Conservation (phyloP, 2,797 vertebrate species). For the Phrynocephalus vlangalii region DNA sequence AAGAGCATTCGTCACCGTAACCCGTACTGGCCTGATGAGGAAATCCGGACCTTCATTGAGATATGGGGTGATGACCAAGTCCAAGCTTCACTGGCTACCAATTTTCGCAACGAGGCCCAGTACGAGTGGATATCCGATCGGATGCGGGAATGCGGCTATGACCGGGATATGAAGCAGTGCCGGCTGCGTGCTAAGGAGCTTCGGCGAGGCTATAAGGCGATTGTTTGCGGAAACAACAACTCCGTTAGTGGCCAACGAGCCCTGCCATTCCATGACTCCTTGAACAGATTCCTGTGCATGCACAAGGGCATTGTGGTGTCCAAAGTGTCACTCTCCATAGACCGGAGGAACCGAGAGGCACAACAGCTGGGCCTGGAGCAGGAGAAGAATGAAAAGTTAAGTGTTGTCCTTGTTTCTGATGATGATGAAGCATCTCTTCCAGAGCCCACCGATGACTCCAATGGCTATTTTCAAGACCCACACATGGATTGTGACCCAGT, state of each 20-base stretch:
- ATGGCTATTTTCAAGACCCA: constrained; percentile 36
- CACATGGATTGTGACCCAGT: constrained; percentile 20
- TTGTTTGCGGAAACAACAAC: constrained; percentile 39
- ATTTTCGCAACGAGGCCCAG: constrained; percentile 42
- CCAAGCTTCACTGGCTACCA: constrained; percentile 42
- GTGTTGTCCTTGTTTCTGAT: constrained; percentile 43
- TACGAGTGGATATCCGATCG: constrained; percentile 42
- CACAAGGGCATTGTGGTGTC: constrained; percentile 44
- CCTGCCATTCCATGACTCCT: constrained; percentile 35
- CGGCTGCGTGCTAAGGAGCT: constrained; percentile 42
- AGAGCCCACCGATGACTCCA: constrained; percentile 37
- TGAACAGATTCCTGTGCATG: constrained; percentile 46
- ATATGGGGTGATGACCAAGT: constrained; percentile 45
- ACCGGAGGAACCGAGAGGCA: constrained; percentile 33
- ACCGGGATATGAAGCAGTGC: constrained; percentile 44
- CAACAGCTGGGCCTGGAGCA: constrained; percentile 29
- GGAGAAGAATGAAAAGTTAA: constrained; percentile 38
- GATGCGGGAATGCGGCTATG: constrained; percentile 39
- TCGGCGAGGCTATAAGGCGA: constrained; percentile 41
- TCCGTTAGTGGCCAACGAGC: constrained; percentile 45
- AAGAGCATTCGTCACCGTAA: constrained; percentile 41
- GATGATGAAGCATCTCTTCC: constrained; percentile 39
- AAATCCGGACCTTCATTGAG: constrained; percentile 44
- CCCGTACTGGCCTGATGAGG: constrained; percentile 47
- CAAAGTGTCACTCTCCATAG: constrained; percentile 42